phyloP scores from a whole-genome alignment of 2,113 vertebrate species.

The Pterocles orientalis region DNA sequence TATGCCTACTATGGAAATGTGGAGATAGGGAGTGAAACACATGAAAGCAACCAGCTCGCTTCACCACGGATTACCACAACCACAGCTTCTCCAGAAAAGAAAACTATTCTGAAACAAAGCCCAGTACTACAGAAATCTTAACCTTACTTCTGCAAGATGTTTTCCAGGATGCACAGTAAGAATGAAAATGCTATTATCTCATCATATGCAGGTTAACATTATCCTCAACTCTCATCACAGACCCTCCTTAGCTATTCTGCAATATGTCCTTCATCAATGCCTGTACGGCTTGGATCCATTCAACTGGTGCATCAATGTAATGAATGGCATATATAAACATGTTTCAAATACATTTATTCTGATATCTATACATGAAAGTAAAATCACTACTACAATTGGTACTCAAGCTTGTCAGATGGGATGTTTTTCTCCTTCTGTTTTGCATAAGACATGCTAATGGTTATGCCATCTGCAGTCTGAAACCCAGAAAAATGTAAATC shows the following conservation, averaged over 20 bases:
- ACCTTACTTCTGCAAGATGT: background rate
- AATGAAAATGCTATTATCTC: background rate
- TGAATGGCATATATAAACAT: conserved; percentile 56
- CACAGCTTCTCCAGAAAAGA: background rate
- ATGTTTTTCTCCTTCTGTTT: conserved; percentile 54
- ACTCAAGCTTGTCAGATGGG: conserved; percentile 52
- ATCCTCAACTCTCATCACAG: background rate
- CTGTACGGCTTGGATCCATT: conserved; percentile 29
- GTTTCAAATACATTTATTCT: conserved; percentile 57
- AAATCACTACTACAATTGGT: conserved; percentile 54
- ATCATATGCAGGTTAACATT: conserved; percentile 15
- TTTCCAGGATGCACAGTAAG: background rate
- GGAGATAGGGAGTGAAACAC: background rate
- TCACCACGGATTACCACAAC: background rate
- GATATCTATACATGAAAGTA: conserved; percentile 62
- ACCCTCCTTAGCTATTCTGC: conserved; percentile 4
- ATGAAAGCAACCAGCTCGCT: background rate
- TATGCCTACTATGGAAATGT: background rate
- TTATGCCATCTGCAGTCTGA: conserved; percentile 53
- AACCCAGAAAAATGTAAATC: conserved; percentile 56
- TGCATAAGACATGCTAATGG: conserved; percentile 61
- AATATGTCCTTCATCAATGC: conserved; percentile 53
- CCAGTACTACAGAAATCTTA: background rate
- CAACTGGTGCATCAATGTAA: conserved; percentile 29
- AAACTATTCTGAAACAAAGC: background rate